Base-by-base conservation (phyloP, 2,888 invertebrate genomes). In the Drosophila dives region DNA sequence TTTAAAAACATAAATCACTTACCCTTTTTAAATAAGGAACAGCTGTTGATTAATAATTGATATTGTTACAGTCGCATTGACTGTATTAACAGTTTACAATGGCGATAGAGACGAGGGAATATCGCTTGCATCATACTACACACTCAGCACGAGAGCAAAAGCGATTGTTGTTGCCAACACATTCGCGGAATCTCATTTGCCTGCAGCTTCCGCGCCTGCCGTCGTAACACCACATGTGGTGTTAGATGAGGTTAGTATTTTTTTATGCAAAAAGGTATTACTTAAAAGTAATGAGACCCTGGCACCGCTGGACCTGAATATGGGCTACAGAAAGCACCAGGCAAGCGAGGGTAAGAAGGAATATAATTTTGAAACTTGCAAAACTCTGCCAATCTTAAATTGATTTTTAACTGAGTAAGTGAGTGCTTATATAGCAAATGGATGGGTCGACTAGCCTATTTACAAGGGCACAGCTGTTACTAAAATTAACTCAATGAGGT, bases 341-440 rank as follows among this genome's bases (percentile, higher is more conserved):
- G 17, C 62, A 56, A n/a, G 64, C 51, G 29, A 72, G 49, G 32
- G 72, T 23, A 12, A 65, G 23, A 23, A 68, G 38, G 26, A 76
- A 76, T 38, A 76, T 78, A 64, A 77, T 80, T 32, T 63, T 56
- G 20, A 38, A 23, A 23, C 34, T 51, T 51, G 20, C 12, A 32
- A 51, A 51, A 20, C 34, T 50, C n/a, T n/a, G n/a, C 2, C 1
- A 49, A 20, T 7, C 12, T 26, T 38, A 17, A 76, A 77, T 49
- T 76, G 59, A 58, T 49, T 67, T 23, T 20, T 0, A 32, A 6
- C 34, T 12, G 11, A 49, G 7, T 40, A 34, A 15, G 1, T 55
- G 17, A 7, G 5, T 20, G 26, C 32, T 63, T 67, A 51, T 56
- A 63, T 63, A 56, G 42, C 10, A 61, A 23, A 36, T 45, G 12